These are phyloP conservation scores for Hyalella azteca DNA, from an alignment of 2,888 invertebrate genomes.

Conservation along the genomic window DNA sequence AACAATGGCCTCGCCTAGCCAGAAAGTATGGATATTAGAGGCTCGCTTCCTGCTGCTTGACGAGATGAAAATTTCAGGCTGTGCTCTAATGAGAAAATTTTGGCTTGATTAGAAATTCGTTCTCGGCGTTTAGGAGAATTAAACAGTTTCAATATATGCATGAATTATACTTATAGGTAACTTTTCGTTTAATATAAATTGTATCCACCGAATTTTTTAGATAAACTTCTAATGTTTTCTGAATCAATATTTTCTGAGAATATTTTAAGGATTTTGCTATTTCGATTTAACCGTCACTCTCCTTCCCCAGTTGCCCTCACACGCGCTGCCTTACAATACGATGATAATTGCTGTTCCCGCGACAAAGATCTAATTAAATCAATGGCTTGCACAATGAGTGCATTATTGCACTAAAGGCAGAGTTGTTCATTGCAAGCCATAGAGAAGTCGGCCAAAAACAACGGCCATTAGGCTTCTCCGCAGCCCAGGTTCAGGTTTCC, in stretches of 20 bases:
- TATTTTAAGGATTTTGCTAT: too few relatives aligned
- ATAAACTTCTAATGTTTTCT: too few relatives aligned
- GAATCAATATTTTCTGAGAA: neutral
- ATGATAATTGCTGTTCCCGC: neutral
- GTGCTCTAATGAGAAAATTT: too few relatives aligned
- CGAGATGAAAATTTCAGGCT: too few relatives aligned
- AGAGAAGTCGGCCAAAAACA: neutral
- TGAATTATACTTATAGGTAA: too few relatives aligned
- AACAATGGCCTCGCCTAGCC: constrained; percentile 6
- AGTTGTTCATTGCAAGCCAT: neutral
- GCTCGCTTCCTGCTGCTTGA: neutral
- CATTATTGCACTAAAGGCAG: neutral
- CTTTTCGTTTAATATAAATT: too few relatives aligned
- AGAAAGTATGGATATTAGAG: neutral
- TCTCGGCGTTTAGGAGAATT: too few relatives aligned
- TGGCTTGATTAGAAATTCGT: too few relatives aligned
- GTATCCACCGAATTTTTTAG: too few relatives aligned
- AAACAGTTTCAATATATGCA: too few relatives aligned
- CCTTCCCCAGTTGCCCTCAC: too few relatives aligned
- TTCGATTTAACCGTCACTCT: too few relatives aligned
- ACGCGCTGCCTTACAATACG: neutral
- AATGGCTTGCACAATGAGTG: neutral
- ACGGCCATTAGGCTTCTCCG: neutral
- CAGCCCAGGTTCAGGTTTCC: neutral
- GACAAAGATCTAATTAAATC: neutral